Evolutionary conservation across 2,888 invertebrate genomes (phyloP).

Genomic region (Eumacrocentrus americanus): DNA sequence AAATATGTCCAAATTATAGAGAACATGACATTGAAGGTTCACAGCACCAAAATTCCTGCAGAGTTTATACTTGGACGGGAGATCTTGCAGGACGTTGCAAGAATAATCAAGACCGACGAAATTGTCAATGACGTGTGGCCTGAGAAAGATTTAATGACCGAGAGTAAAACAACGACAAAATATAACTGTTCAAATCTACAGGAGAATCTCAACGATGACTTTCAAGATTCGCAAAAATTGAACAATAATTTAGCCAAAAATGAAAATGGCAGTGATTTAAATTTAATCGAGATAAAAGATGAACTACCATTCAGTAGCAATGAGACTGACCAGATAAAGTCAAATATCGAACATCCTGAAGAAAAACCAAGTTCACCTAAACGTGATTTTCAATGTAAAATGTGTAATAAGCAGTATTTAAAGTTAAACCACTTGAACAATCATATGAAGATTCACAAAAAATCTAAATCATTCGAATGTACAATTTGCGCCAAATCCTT

Average conservation of each 20-base stretch:
- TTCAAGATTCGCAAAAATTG: too few relatives aligned
- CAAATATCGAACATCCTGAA: background rate
- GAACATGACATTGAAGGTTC: constrained; percentile 41
- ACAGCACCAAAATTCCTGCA: constrained; percentile 43
- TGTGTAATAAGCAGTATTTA: constrained; percentile 46
- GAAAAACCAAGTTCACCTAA: too few relatives aligned
- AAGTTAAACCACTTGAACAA: constrained; percentile 47
- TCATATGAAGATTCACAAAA: constrained; percentile 43
- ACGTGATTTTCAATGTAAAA: constrained; percentile 41
- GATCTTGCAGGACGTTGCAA: constrained; percentile 3
- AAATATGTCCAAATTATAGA: constrained; percentile 46
- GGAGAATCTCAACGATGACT: too few relatives aligned
- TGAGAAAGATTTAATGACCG: constrained; percentile 11
- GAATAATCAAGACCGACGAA: background rate
- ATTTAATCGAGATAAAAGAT: background rate
- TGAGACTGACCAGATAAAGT: background rate
- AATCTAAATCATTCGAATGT: constrained; percentile 40
- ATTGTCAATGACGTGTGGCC: background rate
- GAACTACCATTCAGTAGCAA: background rate
- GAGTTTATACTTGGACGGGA: constrained; percentile 44
- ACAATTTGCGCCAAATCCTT: constrained; percentile 44
- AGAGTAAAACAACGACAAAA: constrained; percentile 1
- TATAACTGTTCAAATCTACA: too few relatives aligned
- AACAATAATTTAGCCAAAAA: too few relatives aligned
- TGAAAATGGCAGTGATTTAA: background rate